Conservation (phyloP, 2,797 vertebrate genomes). For the Margarornis squamiger region DNA sequence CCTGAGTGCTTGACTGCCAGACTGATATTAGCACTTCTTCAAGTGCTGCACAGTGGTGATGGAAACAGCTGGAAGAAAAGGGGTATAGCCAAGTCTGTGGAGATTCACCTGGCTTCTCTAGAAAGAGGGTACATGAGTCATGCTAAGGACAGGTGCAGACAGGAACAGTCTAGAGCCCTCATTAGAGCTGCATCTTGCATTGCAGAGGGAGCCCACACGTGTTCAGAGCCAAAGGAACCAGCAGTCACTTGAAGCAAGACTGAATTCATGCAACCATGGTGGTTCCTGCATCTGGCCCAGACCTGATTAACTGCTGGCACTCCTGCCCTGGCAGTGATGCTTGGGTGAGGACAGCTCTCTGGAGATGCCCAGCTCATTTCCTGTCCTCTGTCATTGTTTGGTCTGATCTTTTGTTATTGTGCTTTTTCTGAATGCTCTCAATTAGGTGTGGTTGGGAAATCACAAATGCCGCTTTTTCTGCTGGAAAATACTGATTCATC, state of each 20-base stretch:
- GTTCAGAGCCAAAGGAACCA: background rate
- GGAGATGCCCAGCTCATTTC: background rate
- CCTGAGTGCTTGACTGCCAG: background rate
- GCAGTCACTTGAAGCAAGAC: background rate
- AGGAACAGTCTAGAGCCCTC: accelerated
- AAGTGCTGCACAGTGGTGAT: background rate
- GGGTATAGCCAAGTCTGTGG: background rate
- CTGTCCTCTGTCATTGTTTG: conserved; percentile 37
- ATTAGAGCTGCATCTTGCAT: background rate
- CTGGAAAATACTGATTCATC: conserved; percentile 63
- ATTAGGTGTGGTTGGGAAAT: conserved; percentile 53
- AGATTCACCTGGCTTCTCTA: background rate
- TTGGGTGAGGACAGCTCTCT: background rate
- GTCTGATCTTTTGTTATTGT: conserved; percentile 44
- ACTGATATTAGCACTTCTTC: background rate
- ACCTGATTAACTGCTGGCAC: background rate
- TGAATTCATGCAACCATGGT: accelerated
- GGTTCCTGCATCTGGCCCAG: background rate
- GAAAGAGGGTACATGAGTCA: background rate
- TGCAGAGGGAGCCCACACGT: background rate
- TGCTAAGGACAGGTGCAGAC: background rate
- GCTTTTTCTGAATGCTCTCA: conserved; percentile 50
- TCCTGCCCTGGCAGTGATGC: background rate
- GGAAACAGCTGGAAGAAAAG: background rate
- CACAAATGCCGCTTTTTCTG: conserved; percentile 22